Evolutionary conservation across 2,113 vertebrate species (phyloP), one percentile per base, ranked within the genome.

Genomic region (Heterochromis multidens): DNA sequence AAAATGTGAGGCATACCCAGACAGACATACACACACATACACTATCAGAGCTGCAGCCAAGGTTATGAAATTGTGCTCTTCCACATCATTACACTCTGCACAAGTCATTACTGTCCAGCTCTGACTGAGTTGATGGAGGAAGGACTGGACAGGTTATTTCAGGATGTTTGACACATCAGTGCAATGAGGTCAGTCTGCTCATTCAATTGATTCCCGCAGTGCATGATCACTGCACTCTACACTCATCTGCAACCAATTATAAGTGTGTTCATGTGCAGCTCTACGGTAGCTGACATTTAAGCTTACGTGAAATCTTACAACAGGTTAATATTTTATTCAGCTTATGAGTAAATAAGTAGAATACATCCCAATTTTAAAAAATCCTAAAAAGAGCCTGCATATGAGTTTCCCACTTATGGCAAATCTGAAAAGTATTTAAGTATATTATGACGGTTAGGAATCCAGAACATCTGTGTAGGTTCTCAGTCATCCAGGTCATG

Each of bases 31-130:
- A 74, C 76, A 86, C 77, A 83, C 57, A 91, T 60, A 82, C 79
- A 77, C 80, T 62, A 82, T 57, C 17, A 79, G 77, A 89, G 81
- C 80, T 35, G 80, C 80, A 84, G 83, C 89, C 89, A 89, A 89
- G 85, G 85, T 91, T 90, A 88, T 84, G 83, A 82, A 92, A 87
- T 88, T 87, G 84, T 91, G 83, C 86, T 92, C 87, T 88, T 94
- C 89, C 92, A 89, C 88, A 89, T 88, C 87, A 87, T 90, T 89
- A 91, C 72, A 91, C 82, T 80, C 81, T 88, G 89, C 86, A 77
- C 78, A 91, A 91, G 78, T 84, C 91, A 84, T 92, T 91, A 89
- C 61, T 82, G 88, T 88, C 83, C 87, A 43, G 77, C 63, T 72
- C 85, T 27, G 77, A 40, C 84, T 87, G 62, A 83, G 86, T 14